Conservation (phyloP, 2,888 invertebrate species). For the Helobdella robusta region DNA sequence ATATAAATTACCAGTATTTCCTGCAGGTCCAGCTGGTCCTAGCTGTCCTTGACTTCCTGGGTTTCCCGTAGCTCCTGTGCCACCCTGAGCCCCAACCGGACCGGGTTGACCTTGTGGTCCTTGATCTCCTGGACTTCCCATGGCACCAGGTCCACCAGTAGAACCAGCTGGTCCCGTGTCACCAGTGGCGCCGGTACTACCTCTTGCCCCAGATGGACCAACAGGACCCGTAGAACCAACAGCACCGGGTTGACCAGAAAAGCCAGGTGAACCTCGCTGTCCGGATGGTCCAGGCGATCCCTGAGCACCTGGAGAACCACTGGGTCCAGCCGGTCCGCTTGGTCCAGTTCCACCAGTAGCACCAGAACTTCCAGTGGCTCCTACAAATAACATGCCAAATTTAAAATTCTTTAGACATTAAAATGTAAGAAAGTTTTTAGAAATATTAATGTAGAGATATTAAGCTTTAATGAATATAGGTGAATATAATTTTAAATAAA, state of each 20-base stretch:
- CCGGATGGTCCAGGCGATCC: constrained; percentile 21
- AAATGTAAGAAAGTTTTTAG: too few species aligned
- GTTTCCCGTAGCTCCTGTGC: too few species aligned
- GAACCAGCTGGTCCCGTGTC: background rate
- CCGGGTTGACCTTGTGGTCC: constrained; percentile 6
- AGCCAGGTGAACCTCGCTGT: constrained; percentile 25
- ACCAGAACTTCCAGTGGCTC: constrained; percentile 29
- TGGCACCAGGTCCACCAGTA: constrained; percentile 47
- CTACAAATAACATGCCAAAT: too few species aligned
- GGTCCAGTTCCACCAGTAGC: constrained; percentile 10
- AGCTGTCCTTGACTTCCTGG: constrained; percentile 11
- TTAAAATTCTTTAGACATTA: too few species aligned
- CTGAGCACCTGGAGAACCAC: constrained; percentile 19
- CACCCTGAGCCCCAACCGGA: too few species aligned
- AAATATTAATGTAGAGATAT: too few species aligned
- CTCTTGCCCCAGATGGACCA: constrained; percentile 6
- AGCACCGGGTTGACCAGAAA: constrained; percentile 33
- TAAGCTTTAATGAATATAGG: too few species aligned
- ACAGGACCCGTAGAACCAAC: constrained; percentile 23
- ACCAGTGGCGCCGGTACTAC: constrained; percentile 12
- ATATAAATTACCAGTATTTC: background rate
- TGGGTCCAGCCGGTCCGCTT: constrained; percentile 21
- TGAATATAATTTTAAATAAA: too few species aligned
- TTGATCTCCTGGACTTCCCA: constrained; percentile 10
- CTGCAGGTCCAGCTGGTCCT: background rate